These are phyloP conservation scores for Phymatocera aterrima DNA, from an alignment of 2,888 invertebrate species.

Conservation along the genomic window DNA sequence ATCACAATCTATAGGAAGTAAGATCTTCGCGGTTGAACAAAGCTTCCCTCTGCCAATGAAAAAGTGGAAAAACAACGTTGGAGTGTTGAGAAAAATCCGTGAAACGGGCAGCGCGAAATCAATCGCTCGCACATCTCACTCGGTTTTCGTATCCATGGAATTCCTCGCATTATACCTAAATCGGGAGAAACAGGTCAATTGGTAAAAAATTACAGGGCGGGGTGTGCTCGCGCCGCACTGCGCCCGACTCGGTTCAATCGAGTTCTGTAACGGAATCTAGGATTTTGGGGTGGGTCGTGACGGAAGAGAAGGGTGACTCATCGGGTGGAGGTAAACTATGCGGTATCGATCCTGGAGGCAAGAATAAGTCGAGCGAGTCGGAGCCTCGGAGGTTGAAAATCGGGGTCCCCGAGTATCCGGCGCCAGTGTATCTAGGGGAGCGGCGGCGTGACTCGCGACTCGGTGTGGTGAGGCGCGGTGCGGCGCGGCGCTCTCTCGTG, in stretches of 20 bases:
- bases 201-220: not conserved
- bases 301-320: conserved; percentile 40
- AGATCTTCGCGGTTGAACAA: no score
- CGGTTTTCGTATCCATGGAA: no score
- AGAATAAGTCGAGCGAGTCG: not conserved
- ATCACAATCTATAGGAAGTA: no score
- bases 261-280: conserved; percentile 17
- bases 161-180: not conserved
- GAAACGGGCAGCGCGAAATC: no score
- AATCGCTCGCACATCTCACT: no score
- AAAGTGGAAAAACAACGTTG: no score
- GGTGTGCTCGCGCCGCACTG: conserved; percentile 30
- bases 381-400: conserved; percentile 9
- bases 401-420: conserved; percentile 8
- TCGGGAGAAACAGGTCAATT: not conserved
- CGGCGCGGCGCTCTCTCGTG: conserved; percentile 21
- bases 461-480: not conserved
- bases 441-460: no score
- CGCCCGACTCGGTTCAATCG: conserved; percentile 3
- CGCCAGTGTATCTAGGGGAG: conserved; percentile 1
- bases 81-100: no score
- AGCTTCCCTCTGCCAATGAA: no score
- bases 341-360: conserved; percentile 38
- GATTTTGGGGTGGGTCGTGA: conserved; percentile 42
- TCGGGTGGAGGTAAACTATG: conserved; percentile 12